These are phyloP conservation scores for Eptatretus burgeri DNA, from an alignment of 2,113 vertebrate species.

Conservation along the genomic window DNA sequence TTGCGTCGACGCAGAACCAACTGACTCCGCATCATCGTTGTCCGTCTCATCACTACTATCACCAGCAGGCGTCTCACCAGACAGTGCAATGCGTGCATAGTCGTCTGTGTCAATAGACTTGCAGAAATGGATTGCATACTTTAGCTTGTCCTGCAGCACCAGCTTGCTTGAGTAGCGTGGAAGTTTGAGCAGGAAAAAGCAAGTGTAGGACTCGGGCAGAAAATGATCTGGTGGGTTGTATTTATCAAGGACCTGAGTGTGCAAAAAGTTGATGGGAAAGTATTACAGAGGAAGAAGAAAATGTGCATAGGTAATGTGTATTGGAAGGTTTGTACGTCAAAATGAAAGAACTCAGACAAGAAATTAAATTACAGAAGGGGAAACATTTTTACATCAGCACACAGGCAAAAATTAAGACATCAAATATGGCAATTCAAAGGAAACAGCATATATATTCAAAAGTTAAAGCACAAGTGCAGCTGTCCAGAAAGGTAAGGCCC, in stretches of 20 bases:
- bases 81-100: conserved; percentile 80
- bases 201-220: conserved; percentile 90
- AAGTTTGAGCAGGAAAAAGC: conserved; percentile 89
- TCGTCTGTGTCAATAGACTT: conserved; percentile 97
- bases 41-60: conserved; percentile 66
- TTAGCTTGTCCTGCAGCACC: conserved; percentile 82
- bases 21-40: conserved; percentile 89
- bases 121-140: conserved; percentile 96
- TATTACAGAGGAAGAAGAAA: background rate
- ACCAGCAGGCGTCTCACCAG: conserved; percentile 53
- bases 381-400: no score
- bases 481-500: no score
- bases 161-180: conserved; percentile 83
- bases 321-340: background rate
- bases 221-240: conserved; percentile 96
- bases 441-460: no score
- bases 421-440: no score
- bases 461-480: no score
- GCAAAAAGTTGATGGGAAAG: background rate
- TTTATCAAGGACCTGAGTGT: conserved; percentile 60
- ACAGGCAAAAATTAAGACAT: no score
- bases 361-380: no score
- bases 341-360: background rate
- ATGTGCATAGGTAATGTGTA: background rate
- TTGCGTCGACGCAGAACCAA: conserved; percentile 84